Percentiles rank a stretch among this genome's conserved stretches.
Evolutionary conservation across 2,888 invertebrate species (phyloP).

Genomic region (Meteorus colon): DNA sequence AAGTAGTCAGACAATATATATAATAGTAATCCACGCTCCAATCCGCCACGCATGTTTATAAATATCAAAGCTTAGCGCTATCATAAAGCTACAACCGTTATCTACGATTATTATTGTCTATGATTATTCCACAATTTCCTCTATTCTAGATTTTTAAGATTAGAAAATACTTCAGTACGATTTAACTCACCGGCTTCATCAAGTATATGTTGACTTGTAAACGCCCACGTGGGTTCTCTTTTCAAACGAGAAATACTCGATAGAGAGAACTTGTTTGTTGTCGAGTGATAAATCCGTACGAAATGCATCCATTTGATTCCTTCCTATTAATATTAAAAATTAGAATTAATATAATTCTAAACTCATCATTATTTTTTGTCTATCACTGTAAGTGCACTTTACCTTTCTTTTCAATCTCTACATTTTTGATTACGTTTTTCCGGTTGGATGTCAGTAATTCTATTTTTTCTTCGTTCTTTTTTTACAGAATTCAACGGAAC

Average conservation of each 20-base stretch:
- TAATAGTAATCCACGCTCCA: neutral
- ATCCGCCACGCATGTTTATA: neutral
- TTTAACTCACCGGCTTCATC: slow-evolving; percentile 21
- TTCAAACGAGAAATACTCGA: neutral
- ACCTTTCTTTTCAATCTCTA: neutral
- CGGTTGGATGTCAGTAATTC: neutral
- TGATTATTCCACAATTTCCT: neutral
- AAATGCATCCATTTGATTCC: slow-evolving; percentile 2
- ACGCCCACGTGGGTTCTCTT: neutral
- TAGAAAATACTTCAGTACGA: neutral
- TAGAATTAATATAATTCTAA: neutral
- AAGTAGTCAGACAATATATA: neutral
- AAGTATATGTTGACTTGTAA: neutral
- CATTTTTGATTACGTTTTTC: neutral
- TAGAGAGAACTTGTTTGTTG: neutral
- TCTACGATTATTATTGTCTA: neutral
- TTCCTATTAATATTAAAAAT: neutral
- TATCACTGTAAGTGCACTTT: neutral
- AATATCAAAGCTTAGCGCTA: neutral
- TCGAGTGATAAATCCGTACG: neutral
- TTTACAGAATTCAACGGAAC: neutral
- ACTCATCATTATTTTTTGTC: neutral
- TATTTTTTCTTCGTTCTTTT: neutral
- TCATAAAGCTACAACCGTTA: neutral
- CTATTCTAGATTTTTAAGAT: neutral